A percentile compares a stretch with the other conserved stretches of the same genome.
phyloP scores from a whole-genome alignment of 1,140 invertebrate genomes.

The Glossosoma conforme region DNA sequence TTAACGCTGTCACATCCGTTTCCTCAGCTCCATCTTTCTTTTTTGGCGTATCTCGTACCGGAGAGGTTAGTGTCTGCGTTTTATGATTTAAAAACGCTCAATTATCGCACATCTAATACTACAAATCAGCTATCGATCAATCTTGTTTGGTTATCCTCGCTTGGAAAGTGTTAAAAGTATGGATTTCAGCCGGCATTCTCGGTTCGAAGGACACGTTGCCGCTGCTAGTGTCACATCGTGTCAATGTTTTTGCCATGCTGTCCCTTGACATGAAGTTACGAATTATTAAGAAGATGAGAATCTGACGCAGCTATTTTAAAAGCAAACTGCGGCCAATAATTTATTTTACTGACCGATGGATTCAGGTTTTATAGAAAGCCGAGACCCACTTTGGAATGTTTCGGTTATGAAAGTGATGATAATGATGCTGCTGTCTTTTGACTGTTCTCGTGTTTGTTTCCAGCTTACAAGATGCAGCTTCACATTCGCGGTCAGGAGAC shows the following conservation, averaged over 20 bases:
- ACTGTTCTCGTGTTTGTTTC: constrained; percentile 14
- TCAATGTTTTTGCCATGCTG: too few relatives aligned
- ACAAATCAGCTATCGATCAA: not conserved
- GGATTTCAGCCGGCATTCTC: too few relatives aligned
- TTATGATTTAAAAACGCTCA: not conserved
- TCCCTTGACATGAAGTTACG: too few relatives aligned
- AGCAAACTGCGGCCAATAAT: too few relatives aligned
- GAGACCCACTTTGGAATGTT: not conserved
- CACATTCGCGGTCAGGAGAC: constrained; percentile 49
- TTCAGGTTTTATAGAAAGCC: too few relatives aligned
- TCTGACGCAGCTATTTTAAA: too few relatives aligned
- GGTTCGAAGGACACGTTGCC: too few relatives aligned
- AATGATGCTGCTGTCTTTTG: constrained; percentile 12
- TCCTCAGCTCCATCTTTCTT: constrained; percentile 24
- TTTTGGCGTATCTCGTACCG: constrained; percentile 18
- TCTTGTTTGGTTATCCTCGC: too few relatives aligned
- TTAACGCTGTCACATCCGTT: constrained; percentile 14
- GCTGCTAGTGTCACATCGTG: too few relatives aligned
- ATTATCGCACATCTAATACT: constrained; percentile 1
- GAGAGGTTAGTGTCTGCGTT: constrained; percentile 16
- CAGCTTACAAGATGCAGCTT: constrained; percentile 42
- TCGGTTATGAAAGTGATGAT: constrained; percentile 9
- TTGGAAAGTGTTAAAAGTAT: too few relatives aligned
- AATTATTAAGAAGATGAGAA: too few relatives aligned
- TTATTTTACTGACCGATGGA: too few relatives aligned